Evolutionary conservation across 2,888 invertebrate species (phyloP).

Genomic region (Aphrophora alni): DNA sequence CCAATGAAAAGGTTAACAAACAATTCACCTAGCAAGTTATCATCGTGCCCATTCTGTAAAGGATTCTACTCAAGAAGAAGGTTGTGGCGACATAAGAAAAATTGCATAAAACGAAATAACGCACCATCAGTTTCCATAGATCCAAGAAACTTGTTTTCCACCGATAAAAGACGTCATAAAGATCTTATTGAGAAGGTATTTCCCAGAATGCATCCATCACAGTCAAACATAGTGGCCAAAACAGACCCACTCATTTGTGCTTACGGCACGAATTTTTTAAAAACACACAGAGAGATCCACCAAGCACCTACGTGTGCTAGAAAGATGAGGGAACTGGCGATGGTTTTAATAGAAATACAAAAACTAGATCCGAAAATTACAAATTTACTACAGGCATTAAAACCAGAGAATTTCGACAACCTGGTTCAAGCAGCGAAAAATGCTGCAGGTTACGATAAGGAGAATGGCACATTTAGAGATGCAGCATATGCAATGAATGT

Average conservation of each 20-base stretch:
- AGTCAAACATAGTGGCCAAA: background rate
- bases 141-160: background rate
- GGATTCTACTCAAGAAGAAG: background rate
- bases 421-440: background rate
- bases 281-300: conserved; percentile 11
- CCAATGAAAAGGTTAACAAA: background rate
- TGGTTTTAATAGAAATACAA: background rate
- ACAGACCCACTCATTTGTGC: conserved; percentile 13
- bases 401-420: conserved; percentile 1
- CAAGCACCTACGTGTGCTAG: background rate
- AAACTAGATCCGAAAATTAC: background rate
- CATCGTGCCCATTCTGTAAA: background rate
- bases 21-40: background rate
- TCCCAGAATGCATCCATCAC: background rate
- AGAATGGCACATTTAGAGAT: background rate
- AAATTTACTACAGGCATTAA: conserved; percentile 6
- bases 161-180: background rate
- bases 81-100: background rate
- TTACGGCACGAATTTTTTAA: background rate
- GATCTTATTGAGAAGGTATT: background rate
- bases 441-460: background rate
- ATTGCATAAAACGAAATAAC: background rate
- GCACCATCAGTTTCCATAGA: background rate
- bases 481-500: conserved; percentile 21
- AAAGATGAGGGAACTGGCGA: conserved; percentile 12